Evolutionary conservation across 1,140 invertebrate genomes (phyloP).

Genomic region (Drosophila orena): DNA sequence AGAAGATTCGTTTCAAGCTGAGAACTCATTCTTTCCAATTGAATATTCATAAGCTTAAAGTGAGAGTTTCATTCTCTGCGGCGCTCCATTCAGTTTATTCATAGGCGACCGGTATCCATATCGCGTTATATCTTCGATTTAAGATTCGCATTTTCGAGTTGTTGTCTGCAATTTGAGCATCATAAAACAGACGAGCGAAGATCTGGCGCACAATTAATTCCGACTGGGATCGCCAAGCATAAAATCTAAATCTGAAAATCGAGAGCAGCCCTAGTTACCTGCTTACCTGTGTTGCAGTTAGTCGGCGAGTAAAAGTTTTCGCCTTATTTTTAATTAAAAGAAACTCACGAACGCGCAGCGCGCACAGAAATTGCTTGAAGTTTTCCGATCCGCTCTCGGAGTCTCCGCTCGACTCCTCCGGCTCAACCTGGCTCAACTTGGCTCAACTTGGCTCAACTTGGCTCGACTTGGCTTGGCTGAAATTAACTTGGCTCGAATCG

Average conservation of each 20-base stretch:
- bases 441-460: constrained; percentile 12
- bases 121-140: constrained; percentile 15
- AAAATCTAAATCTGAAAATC: constrained; percentile 81
- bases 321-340: constrained; percentile 80
- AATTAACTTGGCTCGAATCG: constrained; percentile 22
- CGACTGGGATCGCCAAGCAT: constrained; percentile 71
- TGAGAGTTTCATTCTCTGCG: constrained; percentile 2
- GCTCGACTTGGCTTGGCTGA: constrained; percentile 1
- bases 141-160: constrained; percentile 5
- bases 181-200: constrained; percentile 14
- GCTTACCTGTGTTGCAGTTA: constrained; percentile 59
- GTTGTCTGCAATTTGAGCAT: constrained; percentile 1
- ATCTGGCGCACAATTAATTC: constrained; percentile 52
- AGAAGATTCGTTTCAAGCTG: background rate
- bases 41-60: constrained; percentile 16
- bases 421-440: constrained; percentile 12
- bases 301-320: constrained; percentile 78
- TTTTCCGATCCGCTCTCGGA: constrained; percentile 60
- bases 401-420: background rate
- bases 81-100: background rate
- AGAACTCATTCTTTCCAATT: constrained; percentile 2
- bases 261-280: constrained; percentile 78
- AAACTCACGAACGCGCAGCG: constrained; percentile 67
- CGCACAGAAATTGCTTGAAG: constrained; percentile 55
- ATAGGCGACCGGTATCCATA: constrained; percentile 7